phyloP scores from a whole-genome alignment of 2,888 invertebrate species.

The Cremastobaeus sp. region DNA sequence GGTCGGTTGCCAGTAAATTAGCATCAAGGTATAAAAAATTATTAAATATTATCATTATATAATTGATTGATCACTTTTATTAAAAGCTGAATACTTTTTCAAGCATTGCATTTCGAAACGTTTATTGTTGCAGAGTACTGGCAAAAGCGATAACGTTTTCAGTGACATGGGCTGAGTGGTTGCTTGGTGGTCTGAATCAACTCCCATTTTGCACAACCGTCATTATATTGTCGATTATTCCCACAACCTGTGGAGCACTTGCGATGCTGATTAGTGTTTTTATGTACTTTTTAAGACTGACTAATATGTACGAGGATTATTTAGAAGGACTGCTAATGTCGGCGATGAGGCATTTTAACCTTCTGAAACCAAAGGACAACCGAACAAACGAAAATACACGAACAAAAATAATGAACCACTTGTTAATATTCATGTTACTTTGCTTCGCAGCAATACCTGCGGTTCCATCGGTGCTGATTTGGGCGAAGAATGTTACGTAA shows the following conservation, averaged over 20 bases:
- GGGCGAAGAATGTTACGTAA: constrained; percentile 89
- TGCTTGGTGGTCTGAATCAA: constrained; percentile 83
- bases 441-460: constrained; percentile 83
- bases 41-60: background rate
- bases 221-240: constrained; percentile 82
- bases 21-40: constrained; percentile 81
- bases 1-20: constrained; percentile 84
- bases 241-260: constrained; percentile 86
- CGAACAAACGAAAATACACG: constrained; percentile 59
- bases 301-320: constrained; percentile 87
- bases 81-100: background rate
- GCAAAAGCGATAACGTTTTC: constrained; percentile 79
- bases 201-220: constrained; percentile 85
- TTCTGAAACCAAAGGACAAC: constrained; percentile 76
- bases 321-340: constrained; percentile 83
- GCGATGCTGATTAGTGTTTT: constrained; percentile 79
- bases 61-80: background rate
- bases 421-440: constrained; percentile 86
- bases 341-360: constrained; percentile 77
- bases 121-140: constrained; percentile 75
- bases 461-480: constrained; percentile 86
- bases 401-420: constrained; percentile 83
- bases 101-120: background rate
- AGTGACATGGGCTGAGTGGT: constrained; percentile 81
- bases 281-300: constrained; percentile 80